Base-by-base conservation (phyloP, 1,140 invertebrate genomes). In the Penaeus japonicus region DNA sequence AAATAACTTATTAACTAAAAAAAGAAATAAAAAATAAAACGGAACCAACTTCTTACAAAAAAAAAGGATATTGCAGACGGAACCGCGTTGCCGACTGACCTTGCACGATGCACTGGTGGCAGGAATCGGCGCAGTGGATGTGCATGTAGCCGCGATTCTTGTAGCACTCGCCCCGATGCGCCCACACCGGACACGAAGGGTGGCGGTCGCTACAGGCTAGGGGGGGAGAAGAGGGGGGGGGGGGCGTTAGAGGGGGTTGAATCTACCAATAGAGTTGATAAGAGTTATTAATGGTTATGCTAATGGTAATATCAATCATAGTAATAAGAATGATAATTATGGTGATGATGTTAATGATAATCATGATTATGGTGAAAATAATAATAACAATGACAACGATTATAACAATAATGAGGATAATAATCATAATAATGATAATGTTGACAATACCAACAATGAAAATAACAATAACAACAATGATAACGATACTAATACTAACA, bases 71-170 rank as follows among this genome's bases (percentile, higher is more conserved):
- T 3, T 22, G 35, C n/a, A 79, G n/a, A 79, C 30, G 22, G 39
- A 2, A 79, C 3, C 4, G 20, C 22, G n/a, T 32, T 10, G 4
- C n/a, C 20, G n/a, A 27, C 65, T 83, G 54, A 90, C 90, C 90
- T 62, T 82, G 85, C 15, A 89, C 84, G 59, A 87, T 30, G 70
- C 90, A 90, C 62, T 89, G 87, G 39, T 89, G 84, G 55, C 90
- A 90, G 5, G 90, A 89, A 15, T 79, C 59, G 27, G 85, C 55
- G 75, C 90, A 90, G 84, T 90, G 70, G 83, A 87, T 85, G 22
- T 73, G 55, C 90, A 90, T 90, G 87, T 84, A 90, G 32, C 90
- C 90, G 20, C 62, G 57, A 47, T 90, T 90, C 55, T 79, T 82
- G 84, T 84, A 83, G 35, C 90, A 90, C 55, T 90, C 84, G 22